Percentiles rank a stretch among this genome's conserved stretches.
These are phyloP conservation scores for Steatornis caripensis DNA, from an alignment of 2,113 vertebrate species.

Conservation along the genomic window DNA sequence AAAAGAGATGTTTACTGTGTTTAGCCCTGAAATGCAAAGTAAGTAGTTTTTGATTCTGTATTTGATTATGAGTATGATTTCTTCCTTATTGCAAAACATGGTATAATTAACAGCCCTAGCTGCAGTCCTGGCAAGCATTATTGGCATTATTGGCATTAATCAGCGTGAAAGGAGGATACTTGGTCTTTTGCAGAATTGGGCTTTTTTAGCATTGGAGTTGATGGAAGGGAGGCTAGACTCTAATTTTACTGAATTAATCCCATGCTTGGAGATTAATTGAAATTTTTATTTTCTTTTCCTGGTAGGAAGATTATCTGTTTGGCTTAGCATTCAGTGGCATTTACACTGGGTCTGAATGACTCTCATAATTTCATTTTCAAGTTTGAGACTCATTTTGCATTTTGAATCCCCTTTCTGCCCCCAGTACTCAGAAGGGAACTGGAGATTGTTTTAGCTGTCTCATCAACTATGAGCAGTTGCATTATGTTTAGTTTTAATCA, in stretches of 20 bases:
- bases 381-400: not conserved
- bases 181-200: not conserved
- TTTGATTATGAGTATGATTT: not conserved
- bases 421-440: not conserved
- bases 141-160: not conserved
- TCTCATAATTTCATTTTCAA: not conserved
- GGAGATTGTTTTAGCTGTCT: not conserved
- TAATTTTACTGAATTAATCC: slow-evolving; percentile 7
- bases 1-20: not conserved
- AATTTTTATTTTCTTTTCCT: not conserved
- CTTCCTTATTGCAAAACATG: not conserved
- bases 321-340: not conserved
- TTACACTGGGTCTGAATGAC: not conserved
- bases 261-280: not conserved
- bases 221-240: not conserved
- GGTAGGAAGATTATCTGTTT: not conserved
- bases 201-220: not conserved
- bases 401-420: not conserved
- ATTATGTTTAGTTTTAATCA: slow-evolving; percentile 13
- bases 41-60: not conserved
- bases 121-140: not conserved
- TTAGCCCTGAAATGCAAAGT: not conserved
- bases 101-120: not conserved
- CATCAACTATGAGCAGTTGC: not conserved
- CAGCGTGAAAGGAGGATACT: not conserved